Evolutionary conservation across 2,797 vertebrate species (phyloP), one percentile per base, ranked within the genome.

Genomic region (Enteromius thamalakanensis): DNA sequence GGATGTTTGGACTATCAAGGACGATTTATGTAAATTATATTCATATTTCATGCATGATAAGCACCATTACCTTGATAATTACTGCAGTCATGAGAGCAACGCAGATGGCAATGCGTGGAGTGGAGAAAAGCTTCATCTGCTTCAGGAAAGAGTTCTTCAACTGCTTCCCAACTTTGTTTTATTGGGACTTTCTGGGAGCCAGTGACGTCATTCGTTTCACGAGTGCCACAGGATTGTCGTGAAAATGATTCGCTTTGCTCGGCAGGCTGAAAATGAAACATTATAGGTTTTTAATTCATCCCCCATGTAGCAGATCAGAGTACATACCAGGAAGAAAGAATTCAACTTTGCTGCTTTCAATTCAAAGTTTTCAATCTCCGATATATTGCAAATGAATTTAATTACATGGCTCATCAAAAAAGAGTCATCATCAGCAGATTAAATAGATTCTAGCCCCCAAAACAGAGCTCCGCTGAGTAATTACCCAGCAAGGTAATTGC

Each of bases 51-150:
- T 83, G 81, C 74, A 70, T 29, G 65, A 78, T 74, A 70, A 80
- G 84, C 87, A 81, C 83, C 84, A 85, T 86, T 89, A 89, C 72
- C 74, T 74, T 76, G 69, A 76, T 83, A 85, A 83, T 87, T 82
- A 82, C 82, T 71, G 82, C 72, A 53, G 76, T 65, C 17, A 17
- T 40, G 67, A 82, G 60, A 55, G 58, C 8, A 47, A 74, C 21
- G 75, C 81, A 86, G 85, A 80, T 86, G 85, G 81, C 58, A 62
- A 62, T 29, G 23, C 23, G 4, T 62, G 23, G 58, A 26, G 23
- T 10, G 32, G 37, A 51, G 64, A 62, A 64, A 83, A 32, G 17
- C 76, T 53, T 76, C 62, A 64, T 79, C 53, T 86, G 65, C 37
- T 47, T 6, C 19, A 51, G 71, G 15, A 65, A 70, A 83, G 40